Base-by-base conservation (phyloP, 2,113 vertebrate species). In the Glaucomys volans region DNA sequence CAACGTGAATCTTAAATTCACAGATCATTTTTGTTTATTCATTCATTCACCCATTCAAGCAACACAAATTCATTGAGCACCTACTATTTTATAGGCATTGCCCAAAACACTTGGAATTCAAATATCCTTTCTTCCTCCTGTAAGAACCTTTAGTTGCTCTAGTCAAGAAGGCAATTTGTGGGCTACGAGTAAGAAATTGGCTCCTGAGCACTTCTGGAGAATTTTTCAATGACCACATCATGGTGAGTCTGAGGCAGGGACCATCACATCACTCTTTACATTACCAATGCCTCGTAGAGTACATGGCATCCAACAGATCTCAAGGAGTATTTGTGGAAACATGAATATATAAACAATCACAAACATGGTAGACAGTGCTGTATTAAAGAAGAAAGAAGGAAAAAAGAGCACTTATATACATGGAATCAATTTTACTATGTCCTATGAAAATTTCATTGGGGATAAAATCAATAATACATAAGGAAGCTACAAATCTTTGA, bases 1-100 rank as follows among this genome's bases (percentile, higher is more conserved):
- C 77, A 69, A 37, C 76, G 42, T 50, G n/a, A 89, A 69, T 88
- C 57, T 57, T 87, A 94, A 69, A 85, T 89, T 79, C 13, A 54
- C 30, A 69, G 20, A 52, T 87, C 50, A 87, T 35, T 95, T 92
- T 94, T 62, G 84, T 72, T 92, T 69, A 87, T 66, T 71, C 47
- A 91, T 64, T 77, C 69, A 66, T 76, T 62, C 32, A 47, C 37
- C 44, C 50, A 76, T 44, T 81, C 67, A 72, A 94, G 74, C 57
- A 84, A 75, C 17, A 67, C 0, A 5, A 54, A 84, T 74, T 40
- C 87, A 89, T 76, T 71, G 28, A 79, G 26, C 13, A 95, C n/a
- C 14, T 71, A 91, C 42, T 64, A 10, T 52, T 89, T 80, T 66
- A 30, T 24, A 62, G 26, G 11, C 24, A 84, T 40, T 87, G 37